These are phyloP conservation scores for Diarsia rubi DNA, from an alignment of 2,888 invertebrate species.

Conservation along the genomic window DNA sequence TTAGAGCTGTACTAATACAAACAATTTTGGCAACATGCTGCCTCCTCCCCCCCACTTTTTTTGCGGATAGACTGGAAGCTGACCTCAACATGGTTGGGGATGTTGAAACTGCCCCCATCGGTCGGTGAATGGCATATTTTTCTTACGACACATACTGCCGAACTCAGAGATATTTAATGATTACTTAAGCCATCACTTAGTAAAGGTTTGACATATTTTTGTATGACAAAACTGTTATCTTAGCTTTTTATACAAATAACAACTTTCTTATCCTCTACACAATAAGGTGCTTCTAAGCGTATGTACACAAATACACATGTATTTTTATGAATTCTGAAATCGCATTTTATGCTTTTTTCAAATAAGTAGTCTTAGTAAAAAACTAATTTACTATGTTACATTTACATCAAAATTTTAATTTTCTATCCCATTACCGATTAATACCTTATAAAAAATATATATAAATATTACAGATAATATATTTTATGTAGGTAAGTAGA, in stretches of 20 bases:
- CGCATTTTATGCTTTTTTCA: slow-evolving; percentile 11
- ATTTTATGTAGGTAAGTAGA: slow-evolving; percentile 6
- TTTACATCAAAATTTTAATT: background rate
- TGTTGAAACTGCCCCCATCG: background rate
- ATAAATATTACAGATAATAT: background rate
- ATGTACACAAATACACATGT: background rate
- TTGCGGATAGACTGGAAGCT: background rate
- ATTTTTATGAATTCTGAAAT: background rate
- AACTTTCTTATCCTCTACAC: too few relatives aligned
- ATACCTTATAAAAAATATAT: background rate
- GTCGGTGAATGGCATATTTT: background rate
- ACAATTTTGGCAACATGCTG: background rate
- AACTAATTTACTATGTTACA: background rate
- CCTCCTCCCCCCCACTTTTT: background rate
- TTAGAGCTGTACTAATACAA: too few relatives aligned
- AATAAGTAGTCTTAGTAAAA: background rate
- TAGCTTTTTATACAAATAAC: too few relatives aligned
- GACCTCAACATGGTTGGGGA: background rate
- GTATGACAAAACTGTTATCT: too few relatives aligned
- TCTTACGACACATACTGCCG: background rate
- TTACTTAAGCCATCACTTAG: too few relatives aligned
- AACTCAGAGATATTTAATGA: too few relatives aligned
- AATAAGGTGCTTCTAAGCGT: background rate
- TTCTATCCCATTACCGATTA: background rate
- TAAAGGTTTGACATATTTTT: too few relatives aligned